Evolutionary conservation across 2,113 vertebrate species (phyloP), one percentile per base, ranked within the genome.

Genomic region (Physeter macrocephalus): DNA sequence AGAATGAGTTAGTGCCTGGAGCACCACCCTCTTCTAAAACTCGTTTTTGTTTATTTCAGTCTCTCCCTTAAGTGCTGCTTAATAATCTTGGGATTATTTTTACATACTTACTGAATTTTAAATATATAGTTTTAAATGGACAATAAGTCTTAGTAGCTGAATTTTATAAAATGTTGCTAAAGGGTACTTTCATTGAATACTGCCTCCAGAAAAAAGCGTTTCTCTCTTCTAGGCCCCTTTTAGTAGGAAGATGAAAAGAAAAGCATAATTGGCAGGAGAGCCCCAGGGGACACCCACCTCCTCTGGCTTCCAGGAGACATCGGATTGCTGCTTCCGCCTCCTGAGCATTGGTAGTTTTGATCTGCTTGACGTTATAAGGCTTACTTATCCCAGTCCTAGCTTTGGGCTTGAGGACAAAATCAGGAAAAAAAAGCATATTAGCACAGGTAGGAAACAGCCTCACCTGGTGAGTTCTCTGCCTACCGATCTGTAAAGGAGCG

Each of bases 371-470:
- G 0, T 99, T 99, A 67, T 99, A 99, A 31, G 99, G 99, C 90
- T 99, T 99, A 82, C 99, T 99, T 94, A 99, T 99, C 75, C 99
- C 99, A 54, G 98, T 99, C 91, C 98, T 98, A n/a, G 98, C 98
- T 96, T 98, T 99, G 88, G 99, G 98, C 99, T 99, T 39, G 59
- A 83, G 96, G 64, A 90, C 88, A 86, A 90, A 94, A 61, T 14
- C 0, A 29, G 0, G 75, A 36, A 46, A 61, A 61, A 77, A 3
- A 4, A 80, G 43, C 0, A 0, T 0, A 36, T 96, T 81, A n/a
- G 74, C 13, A 1, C 11, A 27, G 34, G 54, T 0, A 71, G 59
- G 86, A 31, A 90, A 10, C 1, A 46, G 88, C 31, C 71, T 49
- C 31, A 0, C 17, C 8, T 0, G 14, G 71, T 5, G 1, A 0